Evolutionary conservation across 2,888 invertebrate species (phyloP).

Genomic region (Penaeus monodon): DNA sequence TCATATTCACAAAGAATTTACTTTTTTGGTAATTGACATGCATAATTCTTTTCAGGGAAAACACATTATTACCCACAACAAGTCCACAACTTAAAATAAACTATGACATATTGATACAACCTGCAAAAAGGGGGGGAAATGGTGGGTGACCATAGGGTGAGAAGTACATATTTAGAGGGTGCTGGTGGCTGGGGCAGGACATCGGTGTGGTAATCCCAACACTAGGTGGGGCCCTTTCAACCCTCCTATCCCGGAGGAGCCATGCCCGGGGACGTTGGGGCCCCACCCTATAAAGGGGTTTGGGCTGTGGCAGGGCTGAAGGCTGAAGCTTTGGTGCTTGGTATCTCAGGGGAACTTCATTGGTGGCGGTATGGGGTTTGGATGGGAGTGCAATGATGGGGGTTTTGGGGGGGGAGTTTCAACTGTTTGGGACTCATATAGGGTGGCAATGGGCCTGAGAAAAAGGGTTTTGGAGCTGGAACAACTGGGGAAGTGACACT

Average conservation of each 20-base stretch:
- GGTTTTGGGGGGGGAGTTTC: constrained; percentile 10
- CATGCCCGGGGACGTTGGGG: constrained; percentile 49
- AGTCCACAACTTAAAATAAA: neutral
- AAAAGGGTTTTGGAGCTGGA: constrained; percentile 71
- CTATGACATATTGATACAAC: constrained; percentile 1
- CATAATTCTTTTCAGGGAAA: neutral
- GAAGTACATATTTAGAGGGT: constrained; percentile 20
- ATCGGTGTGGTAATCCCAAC: constrained; percentile 6
- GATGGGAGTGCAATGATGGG: neutral
- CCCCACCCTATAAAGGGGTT: constrained; percentile 58
- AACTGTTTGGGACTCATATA: constrained; percentile 29
- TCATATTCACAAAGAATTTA: neutral
- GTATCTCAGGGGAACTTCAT: too few species aligned
- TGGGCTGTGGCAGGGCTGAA: constrained; percentile 6
- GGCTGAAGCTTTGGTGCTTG: too few species aligned
- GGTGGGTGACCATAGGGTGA: constrained; percentile 18
- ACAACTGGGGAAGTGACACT: constrained; percentile 45
- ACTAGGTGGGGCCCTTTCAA: neutral
- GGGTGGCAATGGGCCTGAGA: constrained; percentile 68
- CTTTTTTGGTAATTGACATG: neutral
- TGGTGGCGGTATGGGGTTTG: neutral
- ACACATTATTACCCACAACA: neutral
- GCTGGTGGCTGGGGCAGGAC: constrained; percentile 7
- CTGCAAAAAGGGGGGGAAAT: constrained; percentile 42
- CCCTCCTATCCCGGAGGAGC: constrained; percentile 15